Conservation (phyloP, 1,140 invertebrate genomes). For the Lamellibrachia luymesi region DNA sequence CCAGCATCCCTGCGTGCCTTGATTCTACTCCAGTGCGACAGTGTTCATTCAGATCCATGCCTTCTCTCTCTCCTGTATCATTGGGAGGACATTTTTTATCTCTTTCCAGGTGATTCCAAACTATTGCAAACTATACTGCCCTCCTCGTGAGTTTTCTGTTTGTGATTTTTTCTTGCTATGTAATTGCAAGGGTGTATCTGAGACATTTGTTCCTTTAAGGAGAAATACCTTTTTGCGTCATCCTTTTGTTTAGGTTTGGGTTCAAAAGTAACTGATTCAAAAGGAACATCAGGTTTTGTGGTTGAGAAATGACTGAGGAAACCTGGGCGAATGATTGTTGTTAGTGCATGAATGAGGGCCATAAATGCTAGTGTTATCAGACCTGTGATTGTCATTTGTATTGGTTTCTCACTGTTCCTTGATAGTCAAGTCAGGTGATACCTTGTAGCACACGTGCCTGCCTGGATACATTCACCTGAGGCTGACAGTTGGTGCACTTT, state of each 20-base stretch:
- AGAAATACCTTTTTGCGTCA: neutral
- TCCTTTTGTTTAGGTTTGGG: neutral
- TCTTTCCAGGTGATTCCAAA: too few relatives aligned
- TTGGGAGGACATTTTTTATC: too few relatives aligned
- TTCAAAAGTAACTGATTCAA: neutral
- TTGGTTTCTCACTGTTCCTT: neutral
- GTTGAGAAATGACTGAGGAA: neutral
- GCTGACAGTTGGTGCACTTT: neutral
- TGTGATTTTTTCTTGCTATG: too few relatives aligned
- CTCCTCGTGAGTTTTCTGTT: too few relatives aligned
- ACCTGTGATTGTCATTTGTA: neutral
- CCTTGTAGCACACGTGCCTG: neutral
- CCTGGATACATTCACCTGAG: neutral
- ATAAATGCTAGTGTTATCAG: too few relatives aligned
- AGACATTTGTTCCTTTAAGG: neutral
- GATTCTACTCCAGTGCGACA: too few relatives aligned
- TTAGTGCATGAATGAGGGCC: neutral
- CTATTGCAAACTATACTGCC: too few relatives aligned
- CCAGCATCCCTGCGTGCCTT: too few relatives aligned
- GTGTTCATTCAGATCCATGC: too few relatives aligned
- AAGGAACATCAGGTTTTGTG: neutral
- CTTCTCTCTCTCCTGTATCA: too few relatives aligned
- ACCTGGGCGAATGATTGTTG: neutral
- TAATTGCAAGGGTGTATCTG: too few relatives aligned
- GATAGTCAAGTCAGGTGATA: neutral